A percentile compares a stretch with the other conserved stretches of the same genome.
These are phyloP conservation scores for Morinoia aosen DNA, from an alignment of 2,888 invertebrate species.

Conservation along the genomic window DNA sequence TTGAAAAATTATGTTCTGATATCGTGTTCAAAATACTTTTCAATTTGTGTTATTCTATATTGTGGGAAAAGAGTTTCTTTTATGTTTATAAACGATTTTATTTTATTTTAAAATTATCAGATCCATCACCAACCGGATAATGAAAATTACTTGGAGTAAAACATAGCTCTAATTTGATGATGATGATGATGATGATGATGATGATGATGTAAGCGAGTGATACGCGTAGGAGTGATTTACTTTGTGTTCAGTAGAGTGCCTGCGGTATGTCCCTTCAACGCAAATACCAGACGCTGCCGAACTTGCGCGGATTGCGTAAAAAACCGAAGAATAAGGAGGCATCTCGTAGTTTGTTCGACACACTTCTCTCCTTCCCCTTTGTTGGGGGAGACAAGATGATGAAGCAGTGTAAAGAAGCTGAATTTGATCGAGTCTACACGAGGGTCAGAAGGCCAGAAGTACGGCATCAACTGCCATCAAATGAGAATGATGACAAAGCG, in stretches of 20 bases:
- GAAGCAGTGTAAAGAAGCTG: conserved; percentile 18
- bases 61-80: neutral
- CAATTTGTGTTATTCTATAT: neutral
- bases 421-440: neutral
- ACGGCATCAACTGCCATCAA: neutral
- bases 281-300: conserved; percentile 55
- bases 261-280: conserved; percentile 49
- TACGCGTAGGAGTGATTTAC: neutral
- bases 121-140: neutral
- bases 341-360: conserved; percentile 38
- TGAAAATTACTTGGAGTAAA: neutral
- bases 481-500: neutral
- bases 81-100: neutral
- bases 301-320: conserved; percentile 38
- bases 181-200: neutral
- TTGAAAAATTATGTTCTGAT: neutral
- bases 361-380: conserved; percentile 40
- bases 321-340: conserved; percentile 14
- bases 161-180: neutral
- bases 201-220: neutral
- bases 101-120: neutral
- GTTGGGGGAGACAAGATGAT: conserved; percentile 29
- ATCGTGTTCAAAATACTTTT: neutral
- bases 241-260: neutral
- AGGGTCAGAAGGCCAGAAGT: neutral